Evolutionary conservation across 2,888 invertebrate species (phyloP).

Genomic region (Megamerina dolium): DNA sequence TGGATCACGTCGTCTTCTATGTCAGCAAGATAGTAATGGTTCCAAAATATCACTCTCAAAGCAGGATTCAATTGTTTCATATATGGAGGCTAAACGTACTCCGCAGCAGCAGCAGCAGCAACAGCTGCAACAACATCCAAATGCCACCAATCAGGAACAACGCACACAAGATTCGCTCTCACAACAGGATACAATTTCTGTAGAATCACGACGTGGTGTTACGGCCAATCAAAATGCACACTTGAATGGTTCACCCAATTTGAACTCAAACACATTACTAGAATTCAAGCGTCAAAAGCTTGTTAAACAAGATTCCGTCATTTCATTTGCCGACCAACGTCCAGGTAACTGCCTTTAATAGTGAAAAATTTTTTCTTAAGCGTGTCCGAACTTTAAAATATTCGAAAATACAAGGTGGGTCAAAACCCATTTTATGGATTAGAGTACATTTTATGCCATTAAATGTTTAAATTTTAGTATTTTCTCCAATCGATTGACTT

Average conservation of each 20-base stretch:
- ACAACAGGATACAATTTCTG: constrained; percentile 43
- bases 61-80: constrained; percentile 49
- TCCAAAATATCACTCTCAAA: constrained; percentile 47
- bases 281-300: constrained; percentile 47
- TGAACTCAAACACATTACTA: constrained; percentile 29
- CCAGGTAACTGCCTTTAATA: constrained; percentile 39
- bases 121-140: constrained; percentile 20
- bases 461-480: too few relatives aligned
- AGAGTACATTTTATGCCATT: too few relatives aligned
- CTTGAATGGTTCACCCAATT: constrained; percentile 19
- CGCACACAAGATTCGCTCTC: constrained; percentile 31
- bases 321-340: constrained; percentile 49
- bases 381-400: too few relatives aligned
- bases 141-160: constrained; percentile 25
- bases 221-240: too few relatives aligned
- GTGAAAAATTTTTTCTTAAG: too few relatives aligned
- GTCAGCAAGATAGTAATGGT: constrained; percentile 48
- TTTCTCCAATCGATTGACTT: too few relatives aligned
- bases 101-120: constrained; percentile 26
- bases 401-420: too few relatives aligned
- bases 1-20: constrained; percentile 44
- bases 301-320: constrained; percentile 49
- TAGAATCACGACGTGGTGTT: constrained; percentile 39
- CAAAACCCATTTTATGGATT: too few relatives aligned
- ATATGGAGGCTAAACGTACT: constrained; percentile 45